Conservation (phyloP, 1,140 invertebrate species). For the Pomacea maculata region DNA sequence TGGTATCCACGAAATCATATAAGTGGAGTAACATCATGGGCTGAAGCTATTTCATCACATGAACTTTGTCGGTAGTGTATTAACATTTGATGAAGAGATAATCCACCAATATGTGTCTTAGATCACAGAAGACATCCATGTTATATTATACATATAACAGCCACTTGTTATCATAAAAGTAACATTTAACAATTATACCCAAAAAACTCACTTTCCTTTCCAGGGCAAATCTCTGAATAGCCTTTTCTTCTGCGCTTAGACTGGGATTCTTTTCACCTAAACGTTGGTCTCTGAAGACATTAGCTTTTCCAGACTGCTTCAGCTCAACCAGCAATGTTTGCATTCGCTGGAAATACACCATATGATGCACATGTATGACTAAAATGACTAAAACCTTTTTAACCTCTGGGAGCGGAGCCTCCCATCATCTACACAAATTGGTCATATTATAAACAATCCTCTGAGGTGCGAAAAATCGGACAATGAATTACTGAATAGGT, state of each 20-base stretch:
- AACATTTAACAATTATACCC: not conserved
- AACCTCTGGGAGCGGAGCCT: no score
- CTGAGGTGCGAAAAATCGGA: not conserved
- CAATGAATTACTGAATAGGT: not conserved
- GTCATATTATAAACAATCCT: not conserved
- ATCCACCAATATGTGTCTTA: no score
- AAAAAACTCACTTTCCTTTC: conserved; percentile 71
- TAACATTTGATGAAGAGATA: not conserved
- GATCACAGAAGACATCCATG: not conserved
- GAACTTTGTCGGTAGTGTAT: not conserved
- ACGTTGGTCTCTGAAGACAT: conserved; percentile 84
- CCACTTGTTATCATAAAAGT: not conserved
- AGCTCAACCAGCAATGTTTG: conserved; percentile 87
- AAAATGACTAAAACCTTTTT: no score
- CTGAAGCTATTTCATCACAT: not conserved
- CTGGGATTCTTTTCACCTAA: conserved; percentile 82
- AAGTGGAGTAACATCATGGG: not conserved
- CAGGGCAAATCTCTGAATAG: conserved; percentile 82
- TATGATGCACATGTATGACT: not conserved
- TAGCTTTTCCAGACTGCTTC: conserved; percentile 79
- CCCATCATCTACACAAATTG: no score
- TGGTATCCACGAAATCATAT: not conserved
- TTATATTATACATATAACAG: not conserved
- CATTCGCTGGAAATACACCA: conserved; percentile 71
- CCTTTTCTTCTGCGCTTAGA: conserved; percentile 82